These are phyloP conservation scores for Triplophysa bombifrons DNA, from an alignment of 2,797 vertebrate species.

Conservation along the genomic window DNA sequence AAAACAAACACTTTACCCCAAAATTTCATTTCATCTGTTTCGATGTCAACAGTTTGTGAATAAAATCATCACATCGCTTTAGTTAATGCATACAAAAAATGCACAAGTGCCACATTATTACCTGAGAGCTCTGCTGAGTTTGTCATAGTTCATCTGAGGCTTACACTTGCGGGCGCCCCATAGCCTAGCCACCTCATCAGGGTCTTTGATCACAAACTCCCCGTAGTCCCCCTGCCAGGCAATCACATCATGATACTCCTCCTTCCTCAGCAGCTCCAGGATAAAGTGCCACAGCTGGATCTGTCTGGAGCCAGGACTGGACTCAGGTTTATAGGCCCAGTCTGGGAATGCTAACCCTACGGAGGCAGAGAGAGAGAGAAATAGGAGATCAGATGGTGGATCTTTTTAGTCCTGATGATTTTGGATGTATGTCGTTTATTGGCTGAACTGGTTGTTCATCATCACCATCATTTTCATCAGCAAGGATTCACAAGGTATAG, in stretches of 20 bases:
- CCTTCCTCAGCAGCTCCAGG: constrained; percentile 87
- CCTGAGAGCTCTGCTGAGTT: constrained; percentile 90
- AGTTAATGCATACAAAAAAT: background rate
- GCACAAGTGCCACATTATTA: constrained; percentile 49
- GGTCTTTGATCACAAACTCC: constrained; percentile 93
- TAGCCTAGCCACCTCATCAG: constrained; percentile 88
- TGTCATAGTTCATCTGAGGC: constrained; percentile 94
- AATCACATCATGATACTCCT: constrained; percentile 91
- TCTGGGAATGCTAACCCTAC: constrained; percentile 89
- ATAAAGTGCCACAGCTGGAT: constrained; percentile 96
- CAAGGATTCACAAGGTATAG: too few relatives aligned
- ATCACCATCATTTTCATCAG: background rate
- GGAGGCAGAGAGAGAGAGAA: background rate
- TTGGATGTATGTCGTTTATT: background rate
- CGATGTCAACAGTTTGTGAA: too few relatives aligned
- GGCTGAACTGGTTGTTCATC: background rate
- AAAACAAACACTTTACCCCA: too few relatives aligned
- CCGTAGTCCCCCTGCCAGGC: constrained; percentile 94
- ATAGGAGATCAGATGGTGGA: background rate
- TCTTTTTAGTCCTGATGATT: background rate
- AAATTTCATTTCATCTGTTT: too few relatives aligned
- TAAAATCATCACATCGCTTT: background rate
- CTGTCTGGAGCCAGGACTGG: constrained; percentile 87
- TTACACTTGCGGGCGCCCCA: constrained; percentile 94
- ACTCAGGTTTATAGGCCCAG: constrained; percentile 93